Percentiles rank a stretch among this genome's conserved stretches.
These are phyloP conservation scores for Laupala kohalensis DNA, from an alignment of 1,140 invertebrate genomes.

Conservation along the genomic window DNA sequence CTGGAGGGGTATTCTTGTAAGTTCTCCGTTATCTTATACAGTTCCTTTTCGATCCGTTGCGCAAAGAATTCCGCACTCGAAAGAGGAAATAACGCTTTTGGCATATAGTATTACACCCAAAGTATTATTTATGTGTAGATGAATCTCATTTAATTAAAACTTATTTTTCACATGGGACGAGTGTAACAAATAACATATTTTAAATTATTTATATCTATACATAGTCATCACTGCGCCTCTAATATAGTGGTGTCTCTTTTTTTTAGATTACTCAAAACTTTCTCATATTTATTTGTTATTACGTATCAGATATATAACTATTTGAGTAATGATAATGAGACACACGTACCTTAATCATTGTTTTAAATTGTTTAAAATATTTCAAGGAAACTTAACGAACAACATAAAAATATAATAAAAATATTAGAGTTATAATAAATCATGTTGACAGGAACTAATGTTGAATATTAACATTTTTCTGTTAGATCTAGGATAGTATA, in stretches of 20 bases:
- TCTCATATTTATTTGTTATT: not conserved
- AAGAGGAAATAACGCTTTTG: not conserved
- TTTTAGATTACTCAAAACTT: not conserved
- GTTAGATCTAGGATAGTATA: no score
- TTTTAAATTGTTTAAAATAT: not conserved
- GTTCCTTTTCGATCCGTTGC: not conserved
- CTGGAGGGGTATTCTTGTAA: not conserved
- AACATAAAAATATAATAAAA: no score
- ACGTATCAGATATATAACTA: not conserved
- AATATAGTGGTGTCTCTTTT: not conserved
- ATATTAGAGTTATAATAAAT: no score
- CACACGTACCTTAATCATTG: not conserved
- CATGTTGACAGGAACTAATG: no score
- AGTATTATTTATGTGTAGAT: not conserved
- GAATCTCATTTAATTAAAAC: no score
- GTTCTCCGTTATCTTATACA: not conserved
- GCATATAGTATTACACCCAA: not conserved
- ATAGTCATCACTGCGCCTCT: not conserved
- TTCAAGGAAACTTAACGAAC: not conserved
- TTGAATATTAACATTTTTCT: no score
- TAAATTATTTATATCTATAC: not conserved
- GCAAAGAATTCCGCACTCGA: not conserved
- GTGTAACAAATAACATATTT: not conserved
- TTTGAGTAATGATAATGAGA: not conserved
- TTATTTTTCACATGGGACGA: no score